Evolutionary conservation across 2,888 invertebrate genomes (phyloP), one percentile per base, ranked within the genome.

Genomic region (Lymantria monacha): DNA sequence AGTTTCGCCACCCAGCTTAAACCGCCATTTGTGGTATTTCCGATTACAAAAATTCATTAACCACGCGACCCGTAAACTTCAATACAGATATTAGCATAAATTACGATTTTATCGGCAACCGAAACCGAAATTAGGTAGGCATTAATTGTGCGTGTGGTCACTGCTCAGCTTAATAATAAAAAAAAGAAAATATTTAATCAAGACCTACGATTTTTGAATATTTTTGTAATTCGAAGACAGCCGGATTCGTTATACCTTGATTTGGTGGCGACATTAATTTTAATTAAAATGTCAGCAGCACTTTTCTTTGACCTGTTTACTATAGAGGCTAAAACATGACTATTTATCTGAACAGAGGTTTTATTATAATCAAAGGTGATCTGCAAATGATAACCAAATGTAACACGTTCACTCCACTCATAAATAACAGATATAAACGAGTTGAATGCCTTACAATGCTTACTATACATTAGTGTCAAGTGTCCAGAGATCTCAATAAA

Each of bases 41-140:
- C 86, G 87, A 83, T 86, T 76, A 79, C 68, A 69, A 53, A 83
- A 79, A 81, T 81, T 81, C 78, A 82, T 85, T 85, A 79, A 76
- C 66, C 70, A 59, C 59, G 57, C 55, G 67, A 63, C 70, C 76
- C 75, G 68, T 79, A 76, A 80, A 81, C 74, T 69, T 66, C 63
- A 65, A 77, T 77, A 66, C 66, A 70, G 71, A 77, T 80, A 81
- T 82, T 83, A 78, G 72, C 85, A 88, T 88, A 85, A 83, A 84
- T 83, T 78, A 77, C 67, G 79, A 80, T 83, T 81, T 81, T 79
- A 87, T 86, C 83, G 73, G 77, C 67, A 61, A 72, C 63, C 72
- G 72, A 74, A 73, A 74, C 73, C 71, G 49, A 77, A 81, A 83
- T 85, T 83, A 82, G 81, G 76, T 66, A 71, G 72, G 74, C 79